Evolutionary conservation across 2,113 vertebrate genomes (phyloP), one percentile per base, ranked within the genome.

Genomic region (Rattus rattus): DNA sequence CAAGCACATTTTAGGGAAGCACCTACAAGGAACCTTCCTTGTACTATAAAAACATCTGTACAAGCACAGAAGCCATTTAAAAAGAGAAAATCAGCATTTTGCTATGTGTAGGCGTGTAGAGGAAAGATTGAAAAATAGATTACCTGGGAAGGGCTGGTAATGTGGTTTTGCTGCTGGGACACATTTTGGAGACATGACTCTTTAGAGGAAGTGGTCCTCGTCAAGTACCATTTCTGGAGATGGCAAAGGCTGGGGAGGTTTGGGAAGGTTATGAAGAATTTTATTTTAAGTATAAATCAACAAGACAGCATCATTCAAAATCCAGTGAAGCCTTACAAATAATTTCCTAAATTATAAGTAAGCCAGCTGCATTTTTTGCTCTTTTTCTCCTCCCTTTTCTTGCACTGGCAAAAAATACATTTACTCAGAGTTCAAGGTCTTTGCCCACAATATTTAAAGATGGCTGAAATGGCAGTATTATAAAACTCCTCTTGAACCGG

Each of bases 101-200:
- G 76, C 1, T 96, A 30, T 97, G 24, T 84, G 90, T 75, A 91
- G 63, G 43, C 75, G n/a, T 65, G 33, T 49, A 72, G 28, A 52
- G n/a, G 22, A 86, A 91, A 96, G 67, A 96, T 65, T 79, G 70
- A 95, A 97, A 98, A 93, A 88, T 72, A 92, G 36, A 94, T 95
- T 81, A 84, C 76, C 61, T 0, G 14, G 75, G 54, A 86, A 52
- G 72, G 39, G 59, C 54, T 52, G 17, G 24, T 72, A 67, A 94
- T 85, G 36, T 0, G 4, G 70, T 92, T 96, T 70, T 94, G 61
- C 90, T 83, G 39, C 61, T 87, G 39, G 54, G 30, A 86, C 39
- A 70, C 1, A 77, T 95, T 88, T 86, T 94, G 81, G 85, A 93
- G 91, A 73, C 24, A 20, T 0, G 24, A 33, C 30, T 93, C 19